Evolutionary conservation across 2,888 invertebrate genomes (phyloP).

Genomic region (Melanostoma scalare): DNA sequence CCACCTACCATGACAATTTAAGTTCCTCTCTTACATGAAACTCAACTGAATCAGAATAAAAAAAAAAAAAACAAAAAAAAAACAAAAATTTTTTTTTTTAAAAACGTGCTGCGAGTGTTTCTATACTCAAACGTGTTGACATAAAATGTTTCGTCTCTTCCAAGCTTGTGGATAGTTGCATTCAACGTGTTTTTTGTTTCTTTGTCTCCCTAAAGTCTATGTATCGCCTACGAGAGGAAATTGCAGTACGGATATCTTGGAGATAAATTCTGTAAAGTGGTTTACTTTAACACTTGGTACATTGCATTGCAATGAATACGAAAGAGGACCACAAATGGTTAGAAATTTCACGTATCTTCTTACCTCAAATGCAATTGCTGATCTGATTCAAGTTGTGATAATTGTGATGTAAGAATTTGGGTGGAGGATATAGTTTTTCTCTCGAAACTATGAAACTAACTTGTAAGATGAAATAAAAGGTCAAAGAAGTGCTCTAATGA

Average conservation of each 20-base stretch:
- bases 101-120: constrained; percentile 34
- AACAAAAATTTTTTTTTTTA: neutral
- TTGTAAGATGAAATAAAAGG: no score
- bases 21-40: constrained; percentile 53
- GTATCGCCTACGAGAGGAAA: constrained; percentile 43
- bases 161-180: constrained; percentile 17
- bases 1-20: constrained; percentile 69
- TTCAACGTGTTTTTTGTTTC: constrained; percentile 3
- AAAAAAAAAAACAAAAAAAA: constrained; percentile 1
- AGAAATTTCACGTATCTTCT: constrained; percentile 21
- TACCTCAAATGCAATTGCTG: no score
- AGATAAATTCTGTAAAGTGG: constrained; percentile 54
- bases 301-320: constrained; percentile 48
- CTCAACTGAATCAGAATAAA: neutral
- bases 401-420: no score
- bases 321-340: constrained; percentile 24
- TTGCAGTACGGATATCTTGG: constrained; percentile 52
- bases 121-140: constrained; percentile 65
- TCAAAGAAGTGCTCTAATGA: no score
- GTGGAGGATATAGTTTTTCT: no score
- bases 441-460: no score
- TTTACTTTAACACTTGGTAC: constrained; percentile 52
- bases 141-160: constrained; percentile 49
- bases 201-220: constrained; percentile 6
- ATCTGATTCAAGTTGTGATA: no score